Evolutionary conservation across 2,113 vertebrate genomes (phyloP).

Genomic region (Rhabdomys dilectus): DNA sequence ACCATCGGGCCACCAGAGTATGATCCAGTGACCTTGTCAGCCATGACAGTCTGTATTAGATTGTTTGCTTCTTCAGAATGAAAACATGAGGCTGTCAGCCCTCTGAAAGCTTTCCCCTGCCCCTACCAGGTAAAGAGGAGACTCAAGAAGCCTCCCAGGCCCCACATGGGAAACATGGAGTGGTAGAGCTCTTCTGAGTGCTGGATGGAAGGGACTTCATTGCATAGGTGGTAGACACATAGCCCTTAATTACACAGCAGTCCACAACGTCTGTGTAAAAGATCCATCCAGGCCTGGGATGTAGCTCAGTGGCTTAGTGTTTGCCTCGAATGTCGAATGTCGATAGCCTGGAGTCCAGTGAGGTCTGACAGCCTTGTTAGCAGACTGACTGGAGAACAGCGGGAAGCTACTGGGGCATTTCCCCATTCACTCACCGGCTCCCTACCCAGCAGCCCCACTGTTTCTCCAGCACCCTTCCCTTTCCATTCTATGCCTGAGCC

Average conservation of each 20-base stretch:
- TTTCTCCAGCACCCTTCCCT: background rate
- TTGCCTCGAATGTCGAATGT: background rate
- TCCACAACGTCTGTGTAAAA: background rate
- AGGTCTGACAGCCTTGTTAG: background rate
- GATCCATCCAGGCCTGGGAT: background rate
- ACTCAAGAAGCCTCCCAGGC: background rate
- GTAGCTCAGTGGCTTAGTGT: background rate
- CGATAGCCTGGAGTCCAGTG: background rate
- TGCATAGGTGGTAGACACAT: background rate
- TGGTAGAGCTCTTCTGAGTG: background rate
- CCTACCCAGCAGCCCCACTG: background rate
- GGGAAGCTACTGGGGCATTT: background rate
- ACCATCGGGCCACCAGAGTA: background rate
- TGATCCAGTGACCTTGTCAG: background rate
- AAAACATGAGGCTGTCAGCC: background rate
- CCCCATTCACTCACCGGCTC: background rate
- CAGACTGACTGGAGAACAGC: slow-evolving; percentile 20
- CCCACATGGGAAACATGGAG: background rate
- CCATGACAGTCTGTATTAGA: fast-evolving
- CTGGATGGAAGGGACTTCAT: background rate
- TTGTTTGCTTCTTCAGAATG: background rate
- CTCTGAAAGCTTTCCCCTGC: background rate
- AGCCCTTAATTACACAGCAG: background rate
- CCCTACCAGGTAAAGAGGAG: background rate
- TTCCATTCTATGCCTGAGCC: background rate